These are phyloP conservation scores for Aphidius colemani DNA, from an alignment of 2,888 invertebrate genomes.

Conservation along the genomic window DNA sequence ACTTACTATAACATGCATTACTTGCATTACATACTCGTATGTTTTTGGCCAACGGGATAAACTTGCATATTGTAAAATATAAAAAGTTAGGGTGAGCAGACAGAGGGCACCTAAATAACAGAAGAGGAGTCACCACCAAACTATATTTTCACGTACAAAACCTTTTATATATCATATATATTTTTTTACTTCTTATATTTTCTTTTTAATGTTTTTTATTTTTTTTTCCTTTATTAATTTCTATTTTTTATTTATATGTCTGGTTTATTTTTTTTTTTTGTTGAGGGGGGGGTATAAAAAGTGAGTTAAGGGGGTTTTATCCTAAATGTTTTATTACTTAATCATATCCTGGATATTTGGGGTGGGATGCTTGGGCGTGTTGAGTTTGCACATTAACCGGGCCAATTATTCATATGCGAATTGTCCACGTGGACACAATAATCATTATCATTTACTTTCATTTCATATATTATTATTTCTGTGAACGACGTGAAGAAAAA, in stretches of 20 bases:
- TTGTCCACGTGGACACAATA: slow-evolving; percentile 17
- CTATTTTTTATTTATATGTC: too few relatives aligned
- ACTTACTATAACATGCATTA: slow-evolving; percentile 18
- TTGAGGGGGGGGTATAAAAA: background rate
- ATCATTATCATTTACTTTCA: too few relatives aligned
- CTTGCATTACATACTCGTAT: slow-evolving; percentile 13
- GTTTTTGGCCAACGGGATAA: slow-evolving; percentile 27
- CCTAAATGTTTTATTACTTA: slow-evolving; percentile 60
- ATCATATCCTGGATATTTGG: slow-evolving; percentile 50
- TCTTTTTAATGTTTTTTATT: slow-evolving; percentile 41
- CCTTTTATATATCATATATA: too few relatives aligned
- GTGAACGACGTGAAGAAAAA: too few relatives aligned
- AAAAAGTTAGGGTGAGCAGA: slow-evolving; percentile 19
- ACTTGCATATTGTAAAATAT: background rate
- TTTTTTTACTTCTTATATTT: too few relatives aligned
- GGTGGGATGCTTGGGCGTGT: slow-evolving; percentile 34
- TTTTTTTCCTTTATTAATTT: slow-evolving; percentile 20
- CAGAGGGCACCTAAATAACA: slow-evolving; percentile 20
- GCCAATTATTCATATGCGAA: slow-evolving; percentile 44
- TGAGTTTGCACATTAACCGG: slow-evolving; percentile 25
- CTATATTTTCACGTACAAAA: too few relatives aligned
- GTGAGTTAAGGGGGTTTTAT: slow-evolving; percentile 35
- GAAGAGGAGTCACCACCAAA: background rate
- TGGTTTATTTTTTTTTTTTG: too few relatives aligned
- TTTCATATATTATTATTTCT: too few relatives aligned